A percentile compares a stretch with the other conserved stretches of the same genome.
Evolutionary conservation across 2,113 vertebrate genomes (phyloP).

Genomic region (Percina caprodes): DNA sequence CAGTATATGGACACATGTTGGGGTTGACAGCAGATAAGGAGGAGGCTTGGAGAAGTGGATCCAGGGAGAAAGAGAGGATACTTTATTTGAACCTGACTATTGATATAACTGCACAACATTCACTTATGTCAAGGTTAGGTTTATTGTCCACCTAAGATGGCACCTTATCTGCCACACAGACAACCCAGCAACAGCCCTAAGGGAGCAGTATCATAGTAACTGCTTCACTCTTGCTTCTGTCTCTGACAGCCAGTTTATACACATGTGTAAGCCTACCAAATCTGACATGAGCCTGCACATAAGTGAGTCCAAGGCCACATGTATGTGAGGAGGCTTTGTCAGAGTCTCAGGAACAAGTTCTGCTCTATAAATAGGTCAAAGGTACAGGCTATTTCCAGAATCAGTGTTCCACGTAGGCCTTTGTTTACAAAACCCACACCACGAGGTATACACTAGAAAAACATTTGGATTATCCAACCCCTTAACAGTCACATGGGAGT

Average conservation of each 20-base stretch:
- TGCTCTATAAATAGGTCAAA: conserved; percentile 55
- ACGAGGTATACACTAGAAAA: conserved; percentile 43
- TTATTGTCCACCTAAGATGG: conserved; percentile 9
- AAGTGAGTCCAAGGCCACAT: conserved; percentile 11
- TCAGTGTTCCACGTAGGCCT: background rate
- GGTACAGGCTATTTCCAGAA: conserved; percentile 48
- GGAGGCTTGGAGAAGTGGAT: conserved; percentile 19
- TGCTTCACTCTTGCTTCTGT: conserved; percentile 19
- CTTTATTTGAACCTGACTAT: conserved; percentile 20
- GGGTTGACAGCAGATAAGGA: conserved; percentile 42
- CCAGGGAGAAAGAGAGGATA: conserved; percentile 7
- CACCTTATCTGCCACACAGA: conserved; percentile 16
- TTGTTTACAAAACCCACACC: conserved; percentile 50
- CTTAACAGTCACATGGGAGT: conserved; percentile 35
- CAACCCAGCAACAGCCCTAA: conserved; percentile 10
- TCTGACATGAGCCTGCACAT: conserved; percentile 13
- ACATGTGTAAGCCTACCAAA: conserved; percentile 8
- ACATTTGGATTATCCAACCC: conserved; percentile 33
- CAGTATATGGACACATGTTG: conserved; percentile 38
- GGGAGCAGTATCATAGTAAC: background rate
- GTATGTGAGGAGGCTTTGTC: background rate
- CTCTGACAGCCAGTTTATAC: conserved; percentile 10
- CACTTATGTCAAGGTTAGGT: conserved; percentile 13
- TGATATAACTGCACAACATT: conserved; percentile 17
- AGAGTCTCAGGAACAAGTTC: conserved; percentile 24